Evolutionary conservation across 2,113 vertebrate genomes (phyloP), one percentile per base, ranked within the genome.

Genomic region (Phaethornis superciliosus): DNA sequence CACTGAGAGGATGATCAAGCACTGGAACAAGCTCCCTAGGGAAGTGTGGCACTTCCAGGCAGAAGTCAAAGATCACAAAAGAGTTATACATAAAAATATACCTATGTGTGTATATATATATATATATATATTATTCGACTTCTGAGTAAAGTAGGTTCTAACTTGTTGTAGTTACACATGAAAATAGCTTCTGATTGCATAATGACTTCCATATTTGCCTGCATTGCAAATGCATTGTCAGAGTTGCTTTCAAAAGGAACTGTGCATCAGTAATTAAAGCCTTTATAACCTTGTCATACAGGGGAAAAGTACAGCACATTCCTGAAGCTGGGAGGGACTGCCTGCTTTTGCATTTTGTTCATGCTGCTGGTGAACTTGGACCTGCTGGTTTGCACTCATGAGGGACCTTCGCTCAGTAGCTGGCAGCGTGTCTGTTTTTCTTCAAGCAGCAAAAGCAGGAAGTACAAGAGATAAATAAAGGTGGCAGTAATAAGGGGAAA

Each of bases 381-480:
- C 16, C 30, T 68, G 10, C 44, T 75, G 35, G 3, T n/a, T 44
- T 21, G 28, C 26, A 35, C 10, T 21, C 0, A 0, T 12, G 3
- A 28, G 24, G 47, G 15, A 26, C 33, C 51, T 90, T 58, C n/a
- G 30, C 7, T 85, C 28, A 21, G 56, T 14, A 93, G 46, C 55
- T 47, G 37, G 5, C 51, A 70, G 30, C 2, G 22, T 40, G 10
- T 22, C 18, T 55, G 28, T 8, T 79, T 82, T 85, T 47, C 23
- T 70, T 80, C 33, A 77, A 72, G 64, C 14, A 68, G 40, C 32
- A 89, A 44, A 42, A 60, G 23, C 23, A 67, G 51, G 32, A 90
- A 84, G 24, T 27, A 35, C 23, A 47, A 7, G 5, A 17, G 10
- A 42, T 55, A 46, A 54, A 54, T n/a, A 77, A 49, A 21, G 16